These are phyloP conservation scores for Dendrolimus kikuchii DNA, from an alignment of 1,140 invertebrate genomes.

Conservation along the genomic window DNA sequence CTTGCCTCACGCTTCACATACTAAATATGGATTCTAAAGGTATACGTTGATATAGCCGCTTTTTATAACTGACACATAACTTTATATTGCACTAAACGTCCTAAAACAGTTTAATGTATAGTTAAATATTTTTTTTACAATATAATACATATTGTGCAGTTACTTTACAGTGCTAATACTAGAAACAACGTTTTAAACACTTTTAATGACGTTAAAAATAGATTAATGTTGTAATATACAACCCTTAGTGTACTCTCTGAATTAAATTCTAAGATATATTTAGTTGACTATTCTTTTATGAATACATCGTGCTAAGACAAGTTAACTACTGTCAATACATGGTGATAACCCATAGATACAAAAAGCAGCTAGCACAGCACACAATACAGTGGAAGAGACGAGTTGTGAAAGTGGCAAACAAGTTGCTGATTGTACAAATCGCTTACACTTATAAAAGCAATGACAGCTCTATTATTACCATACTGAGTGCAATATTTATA, in stretches of 20 bases:
- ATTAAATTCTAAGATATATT: not conserved
- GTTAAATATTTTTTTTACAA: too few species aligned
- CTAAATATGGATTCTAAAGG: too few species aligned
- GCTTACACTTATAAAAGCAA: slow-evolving; percentile 70
- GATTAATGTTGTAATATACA: too few species aligned
- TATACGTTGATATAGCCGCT: too few species aligned
- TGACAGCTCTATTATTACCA: slow-evolving; percentile 71
- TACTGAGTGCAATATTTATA: slow-evolving; percentile 59
- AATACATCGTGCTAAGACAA: slow-evolving; percentile 55
- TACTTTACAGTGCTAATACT: slow-evolving; percentile 56
- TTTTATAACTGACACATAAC: too few species aligned
- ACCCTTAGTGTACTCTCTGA: too few species aligned
- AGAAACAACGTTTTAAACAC: slow-evolving; percentile 39
- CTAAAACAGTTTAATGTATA: too few species aligned
- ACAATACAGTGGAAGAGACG: slow-evolving; percentile 70
- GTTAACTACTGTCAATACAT: slow-evolving; percentile 56
- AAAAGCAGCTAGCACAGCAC: slow-evolving; percentile 72
- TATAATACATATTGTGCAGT: slow-evolving; percentile 32
- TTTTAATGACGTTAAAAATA: too few species aligned
- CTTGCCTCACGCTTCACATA: too few species aligned
- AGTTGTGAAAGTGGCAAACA: slow-evolving; percentile 68
- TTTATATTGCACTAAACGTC: too few species aligned
- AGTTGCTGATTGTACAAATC: slow-evolving; percentile 65
- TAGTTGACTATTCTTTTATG: slow-evolving; percentile 20
- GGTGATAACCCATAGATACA: slow-evolving; percentile 71